Base-by-base conservation (phyloP, 2,113 vertebrate species). In the Podarcis cretensis region DNA sequence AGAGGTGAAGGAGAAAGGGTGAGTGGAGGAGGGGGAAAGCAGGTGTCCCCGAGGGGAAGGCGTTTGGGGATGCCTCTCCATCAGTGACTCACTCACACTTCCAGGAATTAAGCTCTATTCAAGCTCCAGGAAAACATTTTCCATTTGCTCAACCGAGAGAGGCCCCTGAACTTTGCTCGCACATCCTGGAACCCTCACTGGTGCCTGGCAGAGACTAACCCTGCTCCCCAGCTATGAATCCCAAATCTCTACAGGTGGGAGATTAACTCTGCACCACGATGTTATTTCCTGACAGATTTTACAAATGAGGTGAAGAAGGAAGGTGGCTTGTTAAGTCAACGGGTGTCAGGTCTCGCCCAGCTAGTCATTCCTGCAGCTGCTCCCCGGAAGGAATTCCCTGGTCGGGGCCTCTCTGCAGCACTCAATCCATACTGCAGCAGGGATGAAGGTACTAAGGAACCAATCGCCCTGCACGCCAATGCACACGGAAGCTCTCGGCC, bases 91-190 rank as follows among this genome's bases (percentile, higher is more conserved):
- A 90, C 48, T 94, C 92, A 91, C 83, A 86, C 69, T 69, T 95
- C 74, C 79, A 94, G 43, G 84, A 91, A 86, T 69, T 68, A 77
- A 57, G 59, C 89, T 91, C 91, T 0, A 0, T 73, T 90, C 89
- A 88, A 89, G 35, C 77, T 93, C 87, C 92, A 92, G 90, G 77
- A 95, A 95, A 74, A 89, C 91, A 87, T 81, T 27, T 94, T 91
- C 86, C 81, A 92, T 92, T 93, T 91, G 59, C 86, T 94, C 88
- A 87, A 92, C 84, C 59, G 85, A 27, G 1, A 25, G 4, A 68
- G 94, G 94, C 89, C 87, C 92, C 87, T 93, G 89, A 93, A 91
- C 77, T 81, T 86, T 54, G 77, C 76, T 92, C 84, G 68, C 65
- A 87, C 9, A 85, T 92, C 87, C 66, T 5, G 43, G 57, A 83